These are phyloP conservation scores for Lycia hirtaria DNA, from an alignment of 2,888 invertebrate genomes.

Conservation along the genomic window DNA sequence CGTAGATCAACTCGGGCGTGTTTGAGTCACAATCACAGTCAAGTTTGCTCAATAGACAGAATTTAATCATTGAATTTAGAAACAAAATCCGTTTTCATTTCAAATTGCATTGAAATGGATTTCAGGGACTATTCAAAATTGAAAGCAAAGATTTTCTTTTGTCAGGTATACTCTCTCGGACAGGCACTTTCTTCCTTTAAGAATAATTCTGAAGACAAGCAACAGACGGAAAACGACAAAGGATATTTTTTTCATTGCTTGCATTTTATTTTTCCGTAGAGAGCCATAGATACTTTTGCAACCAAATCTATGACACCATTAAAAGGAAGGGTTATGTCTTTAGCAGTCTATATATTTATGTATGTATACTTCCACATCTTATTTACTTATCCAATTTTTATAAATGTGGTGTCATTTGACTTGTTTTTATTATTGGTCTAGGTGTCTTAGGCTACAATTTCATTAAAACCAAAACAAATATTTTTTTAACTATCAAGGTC, in stretches of 20 bases:
- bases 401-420: too few species aligned
- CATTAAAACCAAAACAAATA: too few species aligned
- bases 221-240: conserved; percentile 7
- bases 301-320: too few species aligned
- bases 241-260: background rate
- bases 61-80: conserved; percentile 53
- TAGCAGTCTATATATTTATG: too few species aligned
- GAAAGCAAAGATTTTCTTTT: background rate
- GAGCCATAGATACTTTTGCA: background rate
- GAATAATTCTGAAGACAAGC: conserved; percentile 19
- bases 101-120: conserved; percentile 1
- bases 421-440: too few species aligned
- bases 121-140: background rate
- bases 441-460: too few species aligned
- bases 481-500: too few species aligned
- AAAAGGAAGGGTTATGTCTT: too few species aligned
- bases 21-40: conserved; percentile 49
- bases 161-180: conserved; percentile 4
- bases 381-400: too few species aligned
- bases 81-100: conserved; percentile 3
- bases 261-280: background rate
- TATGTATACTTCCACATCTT: too few species aligned
- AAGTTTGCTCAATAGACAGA: conserved; percentile 54
- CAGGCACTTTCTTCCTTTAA: conserved; percentile 6
- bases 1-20: conserved; percentile 58